phyloP scores from a whole-genome alignment of 2,888 invertebrate genomes.

The Callosobruchus maculatus region DNA sequence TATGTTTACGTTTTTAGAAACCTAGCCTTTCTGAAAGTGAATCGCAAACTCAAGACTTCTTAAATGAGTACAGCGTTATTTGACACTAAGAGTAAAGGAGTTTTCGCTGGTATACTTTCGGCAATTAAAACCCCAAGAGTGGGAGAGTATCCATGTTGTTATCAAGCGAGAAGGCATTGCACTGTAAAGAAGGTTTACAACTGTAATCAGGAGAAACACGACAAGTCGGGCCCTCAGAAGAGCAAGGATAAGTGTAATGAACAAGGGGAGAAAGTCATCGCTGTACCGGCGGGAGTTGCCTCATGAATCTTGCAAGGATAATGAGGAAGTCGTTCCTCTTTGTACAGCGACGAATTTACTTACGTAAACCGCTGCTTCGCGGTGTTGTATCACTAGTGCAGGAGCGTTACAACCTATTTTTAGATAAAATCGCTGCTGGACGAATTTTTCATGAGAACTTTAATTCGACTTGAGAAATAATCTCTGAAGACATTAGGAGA shows the following conservation, averaged over 20 bases:
- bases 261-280: neutral
- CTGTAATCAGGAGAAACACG: constrained; percentile 19
- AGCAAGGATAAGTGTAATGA: neutral
- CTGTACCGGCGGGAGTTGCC: neutral
- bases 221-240: constrained; percentile 6
- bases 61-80: neutral
- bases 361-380: no score
- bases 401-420: no score
- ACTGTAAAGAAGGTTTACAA: constrained; percentile 15
- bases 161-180: constrained; percentile 8
- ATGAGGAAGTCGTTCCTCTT: neutral
- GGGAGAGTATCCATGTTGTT: constrained; percentile 9
- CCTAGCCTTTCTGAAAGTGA: neutral
- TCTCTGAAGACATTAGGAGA: no score
- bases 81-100: neutral
- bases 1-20: no score
- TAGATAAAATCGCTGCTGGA: no score
- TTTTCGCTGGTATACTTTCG: neutral
- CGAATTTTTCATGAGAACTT: no score
- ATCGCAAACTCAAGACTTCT: neutral
- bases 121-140: neutral
- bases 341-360: neutral
- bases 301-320: neutral
- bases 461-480: no score
- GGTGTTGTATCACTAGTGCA: no score